Evolutionary conservation across 2,113 vertebrate species (phyloP).

Genomic region (Labeo catla): DNA sequence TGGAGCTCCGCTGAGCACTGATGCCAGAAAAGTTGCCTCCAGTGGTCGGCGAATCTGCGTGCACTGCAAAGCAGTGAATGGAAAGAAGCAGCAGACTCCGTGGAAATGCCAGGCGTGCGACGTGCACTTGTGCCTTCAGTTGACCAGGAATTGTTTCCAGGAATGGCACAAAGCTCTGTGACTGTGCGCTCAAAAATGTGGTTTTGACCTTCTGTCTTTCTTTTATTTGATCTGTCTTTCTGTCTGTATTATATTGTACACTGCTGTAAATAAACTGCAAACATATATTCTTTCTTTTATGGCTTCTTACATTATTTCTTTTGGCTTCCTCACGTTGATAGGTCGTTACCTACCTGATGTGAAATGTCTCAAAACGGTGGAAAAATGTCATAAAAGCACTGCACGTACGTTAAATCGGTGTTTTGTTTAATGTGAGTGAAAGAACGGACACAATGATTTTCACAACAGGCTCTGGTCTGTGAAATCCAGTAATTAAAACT

Average conservation of each 20-base stretch:
- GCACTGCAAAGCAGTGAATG: background rate
- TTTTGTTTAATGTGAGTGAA: background rate
- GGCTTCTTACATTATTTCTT: background rate
- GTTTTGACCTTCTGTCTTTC: background rate
- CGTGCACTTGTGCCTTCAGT: slow-evolving; percentile 38
- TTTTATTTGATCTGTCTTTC: background rate
- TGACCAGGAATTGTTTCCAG: slow-evolving; percentile 34
- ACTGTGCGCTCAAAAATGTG: background rate
- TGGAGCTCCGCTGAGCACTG: background rate
- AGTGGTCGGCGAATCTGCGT: background rate
- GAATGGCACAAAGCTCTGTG: slow-evolving; percentile 38
- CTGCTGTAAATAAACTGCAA: background rate
- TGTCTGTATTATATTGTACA: background rate
- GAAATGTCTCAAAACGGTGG: background rate
- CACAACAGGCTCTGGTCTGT: background rate
- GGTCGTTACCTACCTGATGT: background rate
- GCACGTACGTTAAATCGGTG: background rate
- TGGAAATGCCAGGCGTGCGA: slow-evolving; percentile 45
- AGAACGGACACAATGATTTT: background rate
- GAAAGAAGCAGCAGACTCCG: slow-evolving; percentile 13
- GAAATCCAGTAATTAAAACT: background rate
- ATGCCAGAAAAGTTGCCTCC: background rate
- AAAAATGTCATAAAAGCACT: background rate
- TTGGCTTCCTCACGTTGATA: background rate
- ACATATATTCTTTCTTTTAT: background rate